Percentiles rank a stretch among this genome's conserved stretches.
These are phyloP conservation scores for Deilephila elpenor DNA, from an alignment of 2,888 invertebrate genomes.

Conservation along the genomic window DNA sequence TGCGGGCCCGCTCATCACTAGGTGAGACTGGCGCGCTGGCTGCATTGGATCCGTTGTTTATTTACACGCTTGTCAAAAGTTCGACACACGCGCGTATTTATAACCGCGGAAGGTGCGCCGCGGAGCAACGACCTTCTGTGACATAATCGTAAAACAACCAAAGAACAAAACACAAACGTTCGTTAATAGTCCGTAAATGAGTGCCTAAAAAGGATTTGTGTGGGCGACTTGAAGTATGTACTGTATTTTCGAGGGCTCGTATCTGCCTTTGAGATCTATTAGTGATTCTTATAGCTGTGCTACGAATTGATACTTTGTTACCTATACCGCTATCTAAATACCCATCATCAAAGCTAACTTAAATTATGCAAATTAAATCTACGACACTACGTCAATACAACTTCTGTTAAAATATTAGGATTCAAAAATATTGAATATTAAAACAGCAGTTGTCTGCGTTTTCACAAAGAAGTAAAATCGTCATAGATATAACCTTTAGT, in stretches of 20 bases:
- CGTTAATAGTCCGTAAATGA: constrained; percentile 45
- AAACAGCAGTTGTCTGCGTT: too few species aligned
- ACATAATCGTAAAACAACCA: constrained; percentile 57
- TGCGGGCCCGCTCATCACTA: neutral
- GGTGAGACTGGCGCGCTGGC: constrained; percentile 33
- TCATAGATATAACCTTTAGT: neutral
- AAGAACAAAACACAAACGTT: constrained; percentile 51
- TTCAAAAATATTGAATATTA: too few species aligned
- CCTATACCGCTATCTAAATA: neutral
- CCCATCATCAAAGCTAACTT: too few species aligned
- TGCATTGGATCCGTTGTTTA: constrained; percentile 69
- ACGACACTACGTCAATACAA: too few species aligned
- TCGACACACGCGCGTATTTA: constrained; percentile 78
- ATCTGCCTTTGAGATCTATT: constrained; percentile 11
- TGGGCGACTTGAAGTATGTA: neutral
- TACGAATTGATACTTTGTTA: too few species aligned
- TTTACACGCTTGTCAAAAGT: constrained; percentile 81
- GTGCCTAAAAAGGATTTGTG: constrained; percentile 21
- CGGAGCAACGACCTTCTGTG: constrained; percentile 73
- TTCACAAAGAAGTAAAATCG: neutral
- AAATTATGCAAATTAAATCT: too few species aligned
- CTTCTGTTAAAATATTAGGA: too few species aligned
- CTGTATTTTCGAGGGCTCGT: constrained; percentile 9
- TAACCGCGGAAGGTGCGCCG: constrained; percentile 78
- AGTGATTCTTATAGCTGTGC: neutral